Evolutionary conservation across 2,113 vertebrate species (phyloP).

Genomic region (Sialia sialis): DNA sequence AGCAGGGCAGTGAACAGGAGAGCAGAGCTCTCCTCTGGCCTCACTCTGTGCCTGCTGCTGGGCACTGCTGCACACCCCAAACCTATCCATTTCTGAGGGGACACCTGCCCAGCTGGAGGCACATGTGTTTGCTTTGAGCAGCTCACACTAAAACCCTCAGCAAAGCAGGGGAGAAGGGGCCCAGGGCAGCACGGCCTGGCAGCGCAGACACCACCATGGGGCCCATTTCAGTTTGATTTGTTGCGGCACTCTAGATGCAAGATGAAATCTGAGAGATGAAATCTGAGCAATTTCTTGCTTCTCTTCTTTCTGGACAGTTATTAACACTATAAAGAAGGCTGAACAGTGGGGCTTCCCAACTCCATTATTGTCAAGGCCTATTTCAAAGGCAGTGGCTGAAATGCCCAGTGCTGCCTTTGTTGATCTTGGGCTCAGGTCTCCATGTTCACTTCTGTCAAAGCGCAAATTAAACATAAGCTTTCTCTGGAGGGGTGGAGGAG

Average conservation of each 20-base stretch:
- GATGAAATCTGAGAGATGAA: constrained; percentile 66
- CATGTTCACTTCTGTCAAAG: constrained; percentile 26
- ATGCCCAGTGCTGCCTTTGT: constrained; percentile 62
- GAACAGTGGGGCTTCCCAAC: constrained; percentile 66
- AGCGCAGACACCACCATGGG: neutral
- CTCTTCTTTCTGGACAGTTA: constrained; percentile 66
- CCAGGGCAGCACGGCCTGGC: neutral
- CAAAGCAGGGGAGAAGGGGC: neutral
- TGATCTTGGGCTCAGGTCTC: constrained; percentile 58
- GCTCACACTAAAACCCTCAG: neutral
- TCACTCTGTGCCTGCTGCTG: neutral
- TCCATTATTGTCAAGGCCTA: constrained; percentile 44
- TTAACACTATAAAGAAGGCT: constrained; percentile 68
- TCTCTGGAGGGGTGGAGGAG: neutral
- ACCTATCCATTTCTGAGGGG: neutral
- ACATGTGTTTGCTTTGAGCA: neutral
- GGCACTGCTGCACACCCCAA: neutral
- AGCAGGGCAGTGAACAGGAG: neutral
- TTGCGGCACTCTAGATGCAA: constrained; percentile 40
- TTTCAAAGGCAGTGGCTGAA: constrained; percentile 61
- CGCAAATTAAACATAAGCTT: constrained; percentile 22
- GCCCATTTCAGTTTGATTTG: constrained; percentile 62
- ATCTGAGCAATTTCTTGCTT: constrained; percentile 67
- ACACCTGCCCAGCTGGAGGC: neutral
- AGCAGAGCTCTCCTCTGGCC: neutral